Evolutionary conservation across 2,113 vertebrate species (phyloP).

Genomic region (Daboia siamensis): DNA sequence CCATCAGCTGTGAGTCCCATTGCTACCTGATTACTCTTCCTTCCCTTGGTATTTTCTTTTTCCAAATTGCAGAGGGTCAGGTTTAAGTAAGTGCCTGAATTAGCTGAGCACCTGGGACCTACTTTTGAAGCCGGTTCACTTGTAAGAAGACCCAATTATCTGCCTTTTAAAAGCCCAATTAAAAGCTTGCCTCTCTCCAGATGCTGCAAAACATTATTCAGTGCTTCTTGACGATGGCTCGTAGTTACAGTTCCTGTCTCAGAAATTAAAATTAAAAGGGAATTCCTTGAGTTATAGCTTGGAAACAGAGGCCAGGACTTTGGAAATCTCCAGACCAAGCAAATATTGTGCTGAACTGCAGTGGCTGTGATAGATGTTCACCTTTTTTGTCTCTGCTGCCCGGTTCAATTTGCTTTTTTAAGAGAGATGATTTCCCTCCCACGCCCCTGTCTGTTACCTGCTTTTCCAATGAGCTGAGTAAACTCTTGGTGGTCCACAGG

Average conservation of each 20-base stretch:
- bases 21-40: no score
- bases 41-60: no score
- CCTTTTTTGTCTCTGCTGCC: not conserved
- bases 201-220: not conserved
- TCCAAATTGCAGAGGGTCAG: not conserved
- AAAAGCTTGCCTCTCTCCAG: not conserved
- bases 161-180: not conserved
- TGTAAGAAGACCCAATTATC: not conserved
- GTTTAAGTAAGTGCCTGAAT: not conserved
- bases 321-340: not conserved
- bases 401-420: not conserved
- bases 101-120: not conserved
- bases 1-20: constrained; percentile 2
- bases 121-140: not conserved
- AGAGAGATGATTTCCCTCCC: not conserved
- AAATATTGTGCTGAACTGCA: not conserved
- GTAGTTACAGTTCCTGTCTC: no score
- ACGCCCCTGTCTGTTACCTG: not conserved
- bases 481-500: not conserved
- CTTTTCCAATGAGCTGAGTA: not conserved
- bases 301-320: not conserved
- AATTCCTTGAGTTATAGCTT: not conserved
- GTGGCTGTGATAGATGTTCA: not conserved
- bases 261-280: no score
- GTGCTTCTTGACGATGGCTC: not conserved